These are phyloP conservation scores for Diadema setosum DNA, from an alignment of 35 echinoderm and acorn worm genomes.

Conservation along the genomic window DNA sequence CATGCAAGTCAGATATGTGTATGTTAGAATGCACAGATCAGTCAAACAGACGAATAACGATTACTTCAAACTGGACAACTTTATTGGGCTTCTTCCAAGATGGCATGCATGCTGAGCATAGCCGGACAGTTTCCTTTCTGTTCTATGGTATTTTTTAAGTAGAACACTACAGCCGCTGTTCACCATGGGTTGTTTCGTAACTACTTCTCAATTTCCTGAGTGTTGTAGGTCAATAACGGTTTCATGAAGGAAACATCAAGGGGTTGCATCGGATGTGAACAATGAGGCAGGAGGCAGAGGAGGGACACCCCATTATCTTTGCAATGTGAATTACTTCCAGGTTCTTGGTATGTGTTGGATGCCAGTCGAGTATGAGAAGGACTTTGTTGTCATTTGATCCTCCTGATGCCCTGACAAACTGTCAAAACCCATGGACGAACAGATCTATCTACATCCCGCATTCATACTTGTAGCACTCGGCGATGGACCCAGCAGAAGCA, in stretches of 20 bases:
- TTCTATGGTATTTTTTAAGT: too few species aligned
- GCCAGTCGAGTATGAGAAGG: slow-evolving; percentile 31
- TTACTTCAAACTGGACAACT: too few species aligned
- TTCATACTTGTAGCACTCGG: too few species aligned
- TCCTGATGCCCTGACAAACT: slow-evolving; percentile 21
- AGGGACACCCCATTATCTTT: slow-evolving; percentile 25
- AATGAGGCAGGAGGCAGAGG: slow-evolving; percentile 43
- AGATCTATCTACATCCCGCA: too few species aligned
- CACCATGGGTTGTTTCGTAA: not conserved
- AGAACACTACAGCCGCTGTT: too few species aligned
- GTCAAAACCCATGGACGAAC: not conserved
- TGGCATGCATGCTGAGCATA: too few species aligned
- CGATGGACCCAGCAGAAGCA: too few species aligned
- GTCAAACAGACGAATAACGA: too few species aligned
- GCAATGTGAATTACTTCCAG: slow-evolving; percentile 37
- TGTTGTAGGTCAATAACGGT: slow-evolving; percentile 41
- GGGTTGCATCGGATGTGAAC: slow-evolving; percentile 39
- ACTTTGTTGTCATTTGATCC: slow-evolving; percentile 16
- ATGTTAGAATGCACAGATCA: too few species aligned
- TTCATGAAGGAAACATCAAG: slow-evolving; percentile 54
- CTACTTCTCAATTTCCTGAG: slow-evolving; percentile 22
- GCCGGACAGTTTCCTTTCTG: too few species aligned
- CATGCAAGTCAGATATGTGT: too few species aligned
- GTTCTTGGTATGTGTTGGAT: slow-evolving; percentile 49
- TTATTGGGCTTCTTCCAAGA: too few species aligned